Conservation (phyloP, 2,888 invertebrate genomes). For the Bhutanitis thaidina region DNA sequence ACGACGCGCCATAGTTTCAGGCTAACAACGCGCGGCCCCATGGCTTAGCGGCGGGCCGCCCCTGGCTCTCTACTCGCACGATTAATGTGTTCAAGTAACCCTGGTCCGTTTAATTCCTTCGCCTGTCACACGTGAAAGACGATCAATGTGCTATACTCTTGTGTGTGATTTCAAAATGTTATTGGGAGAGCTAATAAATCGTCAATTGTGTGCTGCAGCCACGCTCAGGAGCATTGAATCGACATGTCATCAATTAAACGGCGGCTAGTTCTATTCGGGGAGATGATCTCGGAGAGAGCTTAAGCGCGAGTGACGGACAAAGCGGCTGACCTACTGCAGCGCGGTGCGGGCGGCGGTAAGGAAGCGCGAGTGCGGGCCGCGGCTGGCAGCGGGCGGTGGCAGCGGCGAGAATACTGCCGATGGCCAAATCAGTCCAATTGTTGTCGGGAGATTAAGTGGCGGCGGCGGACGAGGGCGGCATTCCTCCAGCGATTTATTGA, state of each 20-base stretch:
- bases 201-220: background rate
- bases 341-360: constrained; percentile 20
- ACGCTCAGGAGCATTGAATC: background rate
- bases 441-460: constrained; percentile 41
- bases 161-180: background rate
- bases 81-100: too few species aligned
- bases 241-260: constrained; percentile 13
- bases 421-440: constrained; percentile 38
- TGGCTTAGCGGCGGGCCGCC: too few species aligned
- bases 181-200: constrained; percentile 7
- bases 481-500: constrained; percentile 47
- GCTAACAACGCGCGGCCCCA: too few species aligned
- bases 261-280: background rate
- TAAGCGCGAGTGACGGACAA: constrained; percentile 28
- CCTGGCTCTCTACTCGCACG: too few species aligned
- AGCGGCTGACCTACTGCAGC: constrained; percentile 7
- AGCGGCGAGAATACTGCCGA: constrained; percentile 30
- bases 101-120: too few species aligned
- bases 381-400: background rate
- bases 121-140: background rate
- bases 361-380: constrained; percentile 4
- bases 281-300: background rate
- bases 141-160: background rate
- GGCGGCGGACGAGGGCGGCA: constrained; percentile 30
- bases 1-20: too few species aligned